Conservation (phyloP, 2,888 invertebrate species). For the Fragum whitleyi region DNA sequence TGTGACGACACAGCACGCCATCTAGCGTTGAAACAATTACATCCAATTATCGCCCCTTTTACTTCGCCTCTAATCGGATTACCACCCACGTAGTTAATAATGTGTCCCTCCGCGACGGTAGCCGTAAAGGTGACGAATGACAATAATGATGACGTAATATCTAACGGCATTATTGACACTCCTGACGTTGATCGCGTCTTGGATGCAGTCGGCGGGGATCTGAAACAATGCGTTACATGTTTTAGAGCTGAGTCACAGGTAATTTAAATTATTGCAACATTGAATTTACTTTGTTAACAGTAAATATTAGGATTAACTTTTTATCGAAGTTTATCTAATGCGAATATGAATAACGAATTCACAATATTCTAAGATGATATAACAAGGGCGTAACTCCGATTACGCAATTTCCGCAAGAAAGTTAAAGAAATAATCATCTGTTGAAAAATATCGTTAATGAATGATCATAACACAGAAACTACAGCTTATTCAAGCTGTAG, state of each 20-base stretch:
- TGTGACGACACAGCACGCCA: constrained; percentile 28
- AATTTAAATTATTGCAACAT: too few species aligned
- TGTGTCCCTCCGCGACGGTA: background rate
- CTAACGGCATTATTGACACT: constrained; percentile 17
- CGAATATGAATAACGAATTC: too few species aligned
- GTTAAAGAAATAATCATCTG: too few species aligned
- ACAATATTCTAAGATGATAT: too few species aligned
- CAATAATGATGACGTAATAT: background rate
- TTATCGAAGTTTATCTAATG: too few species aligned
- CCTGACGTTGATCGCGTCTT: background rate
- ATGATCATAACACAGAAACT: too few species aligned
- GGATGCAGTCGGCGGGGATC: background rate
- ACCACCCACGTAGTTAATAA: background rate
- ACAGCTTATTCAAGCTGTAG: too few species aligned
- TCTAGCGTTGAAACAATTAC: constrained; percentile 25
- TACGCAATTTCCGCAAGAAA: too few species aligned
- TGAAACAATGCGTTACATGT: background rate
- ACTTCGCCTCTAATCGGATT: constrained; percentile 17
- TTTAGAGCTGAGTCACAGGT: background rate
- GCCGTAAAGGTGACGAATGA: constrained; percentile 5
- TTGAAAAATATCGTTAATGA: too few species aligned
- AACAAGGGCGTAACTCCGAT: too few species aligned
- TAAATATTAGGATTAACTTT: too few species aligned
- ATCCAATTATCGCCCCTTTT: constrained; percentile 21
- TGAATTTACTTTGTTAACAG: too few species aligned